Evolutionary conservation across 92 coral and sea anemone genomes (phyloP).

Genomic region (Ricordea florida): DNA sequence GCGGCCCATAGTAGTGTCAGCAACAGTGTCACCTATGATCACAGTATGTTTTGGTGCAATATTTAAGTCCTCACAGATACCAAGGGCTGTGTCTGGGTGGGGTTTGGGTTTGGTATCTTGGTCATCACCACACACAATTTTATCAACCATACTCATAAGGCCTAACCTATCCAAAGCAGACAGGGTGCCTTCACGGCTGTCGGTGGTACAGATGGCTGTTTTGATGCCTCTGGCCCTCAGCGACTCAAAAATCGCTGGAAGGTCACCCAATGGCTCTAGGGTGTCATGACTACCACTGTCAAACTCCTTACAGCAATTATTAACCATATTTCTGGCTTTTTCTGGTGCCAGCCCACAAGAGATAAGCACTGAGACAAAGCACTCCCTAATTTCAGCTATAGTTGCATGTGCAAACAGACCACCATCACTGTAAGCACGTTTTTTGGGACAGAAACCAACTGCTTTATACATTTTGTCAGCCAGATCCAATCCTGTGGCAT

Average conservation of each 20-base stretch:
- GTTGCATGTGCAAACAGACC: constrained; percentile 93
- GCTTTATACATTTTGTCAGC: constrained; percentile 71
- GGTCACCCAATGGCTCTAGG: constrained; percentile 79
- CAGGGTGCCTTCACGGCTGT: constrained; percentile 88
- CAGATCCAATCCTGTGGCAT: constrained; percentile 69
- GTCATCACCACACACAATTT: constrained; percentile 91
- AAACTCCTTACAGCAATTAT: constrained; percentile 73
- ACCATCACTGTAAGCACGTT: constrained; percentile 70
- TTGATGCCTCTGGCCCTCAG: constrained; percentile 82
- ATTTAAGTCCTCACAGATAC: constrained; percentile 75
- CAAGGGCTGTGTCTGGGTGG: constrained; percentile 89
- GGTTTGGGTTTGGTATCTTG: constrained; percentile 84
- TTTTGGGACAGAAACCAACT: constrained; percentile 88
- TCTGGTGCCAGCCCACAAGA: constrained; percentile 61
- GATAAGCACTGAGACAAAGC: constrained; percentile 74
- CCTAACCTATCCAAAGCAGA: constrained; percentile 83
- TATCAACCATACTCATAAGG: constrained; percentile 73
- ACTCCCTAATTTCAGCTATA: constrained; percentile 84
- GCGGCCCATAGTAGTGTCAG: constrained; percentile 92
- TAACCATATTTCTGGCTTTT: constrained; percentile 65
- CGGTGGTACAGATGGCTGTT: constrained; percentile 91
- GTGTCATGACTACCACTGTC: constrained; percentile 79
- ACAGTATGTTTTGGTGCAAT: constrained; percentile 78
- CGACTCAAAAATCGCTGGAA: constrained; percentile 70
- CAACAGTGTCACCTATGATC: constrained; percentile 90